phyloP scores from a whole-genome alignment of 2,888 invertebrate species.

The Mimumesa dahlbomi region DNA sequence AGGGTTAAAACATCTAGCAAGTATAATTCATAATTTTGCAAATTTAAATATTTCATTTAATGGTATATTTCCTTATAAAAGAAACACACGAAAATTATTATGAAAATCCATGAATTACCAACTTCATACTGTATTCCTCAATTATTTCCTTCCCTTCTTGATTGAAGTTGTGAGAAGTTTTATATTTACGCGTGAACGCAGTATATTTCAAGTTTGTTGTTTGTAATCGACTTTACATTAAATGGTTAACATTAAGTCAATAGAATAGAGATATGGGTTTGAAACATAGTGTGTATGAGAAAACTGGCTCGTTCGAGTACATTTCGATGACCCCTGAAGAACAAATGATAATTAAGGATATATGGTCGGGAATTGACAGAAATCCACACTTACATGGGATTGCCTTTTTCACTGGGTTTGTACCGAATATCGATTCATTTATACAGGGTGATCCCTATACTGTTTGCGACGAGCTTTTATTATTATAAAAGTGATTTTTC shows the following conservation, averaged over 20 bases:
- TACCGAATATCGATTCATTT: background rate
- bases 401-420: constrained; percentile 64
- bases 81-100: too few species aligned
- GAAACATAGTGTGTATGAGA: constrained; percentile 53
- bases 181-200: too few species aligned
- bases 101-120: background rate
- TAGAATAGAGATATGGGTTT: constrained; percentile 48
- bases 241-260: background rate
- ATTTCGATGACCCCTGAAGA: constrained; percentile 56
- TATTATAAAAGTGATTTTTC: too few species aligned
- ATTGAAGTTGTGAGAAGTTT: background rate
- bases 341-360: constrained; percentile 54
- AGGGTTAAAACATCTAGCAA: too few species aligned
- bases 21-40: too few species aligned
- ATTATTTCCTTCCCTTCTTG: background rate
- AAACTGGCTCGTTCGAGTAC: constrained; percentile 28
- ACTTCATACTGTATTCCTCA: constrained; percentile 1
- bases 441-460: too few species aligned
- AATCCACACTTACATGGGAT: constrained; percentile 68
- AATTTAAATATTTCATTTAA: too few species aligned
- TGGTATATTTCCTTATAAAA: too few species aligned
- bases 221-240: too few species aligned
- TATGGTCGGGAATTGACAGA: constrained; percentile 65
- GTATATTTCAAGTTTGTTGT: too few species aligned
- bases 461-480: too few species aligned